These are phyloP conservation scores for Bos indicus DNA, from an alignment of 2,113 vertebrate genomes.

Conservation along the genomic window DNA sequence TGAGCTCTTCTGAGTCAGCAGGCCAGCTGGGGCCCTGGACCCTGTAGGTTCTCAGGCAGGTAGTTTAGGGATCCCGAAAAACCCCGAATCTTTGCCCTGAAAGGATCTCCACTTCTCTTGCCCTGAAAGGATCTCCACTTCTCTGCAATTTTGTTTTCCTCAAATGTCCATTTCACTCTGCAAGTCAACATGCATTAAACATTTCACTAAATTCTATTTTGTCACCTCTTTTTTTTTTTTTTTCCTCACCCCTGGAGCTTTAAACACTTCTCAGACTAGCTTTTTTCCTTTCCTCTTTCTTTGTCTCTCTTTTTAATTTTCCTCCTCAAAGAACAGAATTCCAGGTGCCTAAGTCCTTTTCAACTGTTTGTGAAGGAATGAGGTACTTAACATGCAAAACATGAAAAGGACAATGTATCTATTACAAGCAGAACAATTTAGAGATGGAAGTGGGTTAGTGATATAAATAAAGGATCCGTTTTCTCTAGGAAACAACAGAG, in stretches of 20 bases:
- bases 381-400: background rate
- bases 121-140: background rate
- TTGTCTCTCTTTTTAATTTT: background rate
- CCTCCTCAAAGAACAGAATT: background rate
- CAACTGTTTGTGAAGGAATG: slow-evolving; percentile 11
- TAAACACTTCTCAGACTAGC: background rate
- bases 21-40: no score
- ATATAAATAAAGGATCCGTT: background rate
- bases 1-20: background rate
- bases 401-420: background rate
- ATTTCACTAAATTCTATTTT: background rate
- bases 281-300: background rate
- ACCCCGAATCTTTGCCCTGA: background rate
- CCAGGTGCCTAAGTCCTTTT: background rate
- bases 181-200: background rate
- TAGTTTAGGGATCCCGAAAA: background rate
- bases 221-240: background rate
- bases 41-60: background rate
- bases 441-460: background rate
- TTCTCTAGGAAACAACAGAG: background rate
- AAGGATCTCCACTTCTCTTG: background rate
- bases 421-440: background rate
- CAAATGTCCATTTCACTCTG: background rate
- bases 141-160: background rate
- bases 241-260: background rate